Base-by-base conservation (phyloP, 2,888 invertebrate genomes). In the Sarcophaga carnaria region DNA sequence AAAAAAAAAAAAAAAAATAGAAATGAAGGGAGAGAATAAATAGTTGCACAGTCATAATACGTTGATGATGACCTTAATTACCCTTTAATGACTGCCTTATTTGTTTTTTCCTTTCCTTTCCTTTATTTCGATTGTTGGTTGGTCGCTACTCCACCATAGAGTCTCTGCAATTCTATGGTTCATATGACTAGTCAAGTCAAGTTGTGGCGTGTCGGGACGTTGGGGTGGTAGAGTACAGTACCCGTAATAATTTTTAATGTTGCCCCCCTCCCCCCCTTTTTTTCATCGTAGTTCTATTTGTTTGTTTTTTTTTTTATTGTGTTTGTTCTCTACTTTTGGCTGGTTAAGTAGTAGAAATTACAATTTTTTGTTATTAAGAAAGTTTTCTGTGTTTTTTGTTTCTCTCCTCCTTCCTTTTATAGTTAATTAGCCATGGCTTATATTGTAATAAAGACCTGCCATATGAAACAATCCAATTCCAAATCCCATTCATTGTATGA, bases 51-150 rank as follows among this genome's bases (percentile, higher is more conserved):
- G 74, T 83, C 75, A 82, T 82, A 86, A 81, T 77, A 77, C 25
- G 47, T 66, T 66, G 25, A 81, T 74, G 81, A 66, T 87, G 87
- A 84, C 87, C 84, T 84, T 87, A 87, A 87, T 87, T 87, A 87
- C 87, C 75, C 81, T 76, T 79, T 87, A 87, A 87, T 84, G 83
- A 87, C 83, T 84, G 81, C 22, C 75, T 67, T 78, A 69, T 86
- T 84, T 84, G 80, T 86, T 62, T 72, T 78, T 76, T 83, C 37
- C 72, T 27, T 66, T 49, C 37, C 17, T 66, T 37, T 10, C 10
- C 37, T 37, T 37, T 37, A 37, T 37, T 37, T 37, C 37, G 37
- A 37, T 2, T 37, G 17, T 12, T 54, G 54, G 54, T 17, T 54
- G 54, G 4, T 3, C 5, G 54, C 17, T 17, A 54, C 17, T 54